phyloP scores from a whole-genome alignment of 2,888 invertebrate genomes.

The Epirrita christyi region DNA sequence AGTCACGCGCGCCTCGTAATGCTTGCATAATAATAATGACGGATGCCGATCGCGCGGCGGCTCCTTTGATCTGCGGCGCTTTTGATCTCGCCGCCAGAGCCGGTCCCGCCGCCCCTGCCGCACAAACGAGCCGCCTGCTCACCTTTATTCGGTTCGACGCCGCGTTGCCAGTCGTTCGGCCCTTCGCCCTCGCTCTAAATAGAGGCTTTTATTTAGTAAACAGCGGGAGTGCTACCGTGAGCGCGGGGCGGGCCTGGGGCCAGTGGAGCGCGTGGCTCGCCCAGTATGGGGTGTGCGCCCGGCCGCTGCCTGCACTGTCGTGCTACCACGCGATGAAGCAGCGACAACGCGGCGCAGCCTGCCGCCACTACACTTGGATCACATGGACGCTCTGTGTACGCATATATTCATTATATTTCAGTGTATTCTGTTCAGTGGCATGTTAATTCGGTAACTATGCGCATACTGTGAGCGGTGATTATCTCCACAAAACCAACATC shows the following conservation, averaged over 20 bases:
- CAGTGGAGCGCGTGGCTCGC: conserved; percentile 64
- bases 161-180: conserved; percentile 72
- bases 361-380: conserved; percentile 56
- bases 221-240: conserved; percentile 79
- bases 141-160: conserved; percentile 83
- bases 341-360: conserved; percentile 46
- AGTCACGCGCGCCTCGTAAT: conserved; percentile 85
- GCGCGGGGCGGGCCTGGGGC: conserved; percentile 47
- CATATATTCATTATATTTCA: conserved; percentile 20
- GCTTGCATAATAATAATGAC: conserved; percentile 86
- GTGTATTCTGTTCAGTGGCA: conserved; percentile 12
- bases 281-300: conserved; percentile 77
- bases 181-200: conserved; percentile 83
- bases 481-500: neutral
- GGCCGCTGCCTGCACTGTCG: conserved; percentile 44
- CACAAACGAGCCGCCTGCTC: conserved; percentile 81
- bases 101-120: conserved; percentile 79
- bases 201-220: conserved; percentile 82
- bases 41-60: conserved; percentile 85
- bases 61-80: conserved; percentile 81
- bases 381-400: conserved; percentile 78
- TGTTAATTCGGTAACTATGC: too few species aligned
- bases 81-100: conserved; percentile 83
- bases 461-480: conserved; percentile 11
- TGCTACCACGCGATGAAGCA: conserved; percentile 48